Evolutionary conservation across 2,888 invertebrate species (phyloP).

Genomic region (Schizaphis graminum): DNA sequence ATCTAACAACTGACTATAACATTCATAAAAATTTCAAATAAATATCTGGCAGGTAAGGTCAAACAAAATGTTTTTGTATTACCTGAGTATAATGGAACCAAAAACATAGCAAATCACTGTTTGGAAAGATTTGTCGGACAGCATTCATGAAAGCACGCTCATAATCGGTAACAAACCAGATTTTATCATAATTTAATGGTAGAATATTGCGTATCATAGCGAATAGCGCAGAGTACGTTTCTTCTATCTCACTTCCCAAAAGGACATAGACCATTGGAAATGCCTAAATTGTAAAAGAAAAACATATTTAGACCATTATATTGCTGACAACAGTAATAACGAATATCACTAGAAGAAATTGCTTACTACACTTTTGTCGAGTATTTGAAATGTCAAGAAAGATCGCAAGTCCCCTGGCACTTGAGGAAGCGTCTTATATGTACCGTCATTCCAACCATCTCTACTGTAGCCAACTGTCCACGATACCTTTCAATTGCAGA

Average conservation of each 20-base stretch:
- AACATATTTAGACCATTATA: neutral
- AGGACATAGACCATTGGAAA: neutral
- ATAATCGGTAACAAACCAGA: neutral
- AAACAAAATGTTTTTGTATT: too few species aligned
- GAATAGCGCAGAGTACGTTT: neutral
- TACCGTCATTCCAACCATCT: neutral
- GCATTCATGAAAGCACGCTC: neutral
- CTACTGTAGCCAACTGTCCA: too few species aligned
- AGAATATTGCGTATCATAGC: neutral
- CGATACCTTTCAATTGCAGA: neutral
- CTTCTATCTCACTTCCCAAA: neutral
- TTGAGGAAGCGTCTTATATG: neutral
- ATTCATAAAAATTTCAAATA: too few species aligned
- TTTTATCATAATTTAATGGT: too few species aligned
- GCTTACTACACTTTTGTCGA: slow-evolving; percentile 2
- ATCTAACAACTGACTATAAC: too few species aligned
- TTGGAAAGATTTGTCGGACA: neutral
- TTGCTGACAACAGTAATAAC: neutral
- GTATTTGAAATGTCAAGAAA: too few species aligned
- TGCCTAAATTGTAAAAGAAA: neutral
- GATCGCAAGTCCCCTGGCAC: neutral
- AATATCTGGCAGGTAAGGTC: too few species aligned
- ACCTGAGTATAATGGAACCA: too few species aligned
- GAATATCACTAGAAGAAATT: neutral
- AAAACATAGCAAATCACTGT: neutral